phyloP scores from a whole-genome alignment of 92 coral and sea anemone genomes.

The Meandrina meandrites region DNA sequence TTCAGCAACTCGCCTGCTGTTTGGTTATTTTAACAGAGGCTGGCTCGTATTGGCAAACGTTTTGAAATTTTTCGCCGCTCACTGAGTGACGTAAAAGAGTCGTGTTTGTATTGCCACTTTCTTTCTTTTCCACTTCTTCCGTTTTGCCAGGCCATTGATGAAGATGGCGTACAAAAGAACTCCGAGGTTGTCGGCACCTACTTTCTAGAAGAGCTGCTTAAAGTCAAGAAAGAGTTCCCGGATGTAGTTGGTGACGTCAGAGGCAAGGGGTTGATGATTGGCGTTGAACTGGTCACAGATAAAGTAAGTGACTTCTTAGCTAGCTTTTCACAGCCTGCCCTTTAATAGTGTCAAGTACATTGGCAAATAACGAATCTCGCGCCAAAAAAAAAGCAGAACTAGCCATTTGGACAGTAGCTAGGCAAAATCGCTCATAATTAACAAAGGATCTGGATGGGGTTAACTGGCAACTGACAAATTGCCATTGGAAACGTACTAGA shows the following conservation, averaged over 20 bases:
- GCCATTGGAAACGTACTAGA: too few relatives aligned
- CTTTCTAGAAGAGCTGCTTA: constrained; percentile 70
- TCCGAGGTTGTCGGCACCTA: constrained; percentile 76
- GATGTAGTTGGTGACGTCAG: constrained; percentile 97
- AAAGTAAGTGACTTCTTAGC: constrained; percentile 50
- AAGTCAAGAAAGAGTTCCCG: constrained; percentile 83
- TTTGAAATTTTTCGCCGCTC: too few relatives aligned
- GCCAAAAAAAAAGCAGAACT: too few relatives aligned
- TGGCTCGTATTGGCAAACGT: too few relatives aligned
- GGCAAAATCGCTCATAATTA: too few relatives aligned
- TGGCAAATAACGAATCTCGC: neutral
- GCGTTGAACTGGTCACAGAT: constrained; percentile 90
- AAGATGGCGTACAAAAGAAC: constrained; percentile 79
- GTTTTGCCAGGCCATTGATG: constrained; percentile 72
- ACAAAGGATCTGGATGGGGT: too few relatives aligned
- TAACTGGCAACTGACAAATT: too few relatives aligned
- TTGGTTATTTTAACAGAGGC: neutral
- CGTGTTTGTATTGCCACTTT: neutral
- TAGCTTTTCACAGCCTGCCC: neutral
- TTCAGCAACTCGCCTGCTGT: too few relatives aligned
- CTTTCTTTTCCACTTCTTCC: neutral
- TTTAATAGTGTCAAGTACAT: neutral
- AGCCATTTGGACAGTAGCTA: too few relatives aligned
- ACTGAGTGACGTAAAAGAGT: too few relatives aligned
- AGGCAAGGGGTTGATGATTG: constrained; percentile 97